phyloP scores from a whole-genome alignment of 2,113 vertebrate genomes.

The Pollachius pollachius region DNA sequence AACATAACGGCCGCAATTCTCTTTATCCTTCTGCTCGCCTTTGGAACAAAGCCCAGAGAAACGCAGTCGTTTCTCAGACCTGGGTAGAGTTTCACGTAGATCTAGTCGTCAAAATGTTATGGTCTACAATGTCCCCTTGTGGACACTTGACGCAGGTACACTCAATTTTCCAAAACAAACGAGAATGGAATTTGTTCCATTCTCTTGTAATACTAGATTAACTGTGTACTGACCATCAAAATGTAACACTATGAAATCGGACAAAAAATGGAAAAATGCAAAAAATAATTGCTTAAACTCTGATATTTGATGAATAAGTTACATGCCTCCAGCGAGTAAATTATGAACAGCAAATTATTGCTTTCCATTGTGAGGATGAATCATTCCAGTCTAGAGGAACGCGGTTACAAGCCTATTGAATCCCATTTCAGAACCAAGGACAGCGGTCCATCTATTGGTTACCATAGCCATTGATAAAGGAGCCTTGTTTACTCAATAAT shows the following conservation, averaged over 20 bases:
- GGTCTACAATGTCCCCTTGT: conserved; percentile 7
- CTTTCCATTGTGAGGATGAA: too few relatives aligned
- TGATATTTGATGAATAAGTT: too few relatives aligned
- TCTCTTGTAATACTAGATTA: neutral
- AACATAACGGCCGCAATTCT: neutral
- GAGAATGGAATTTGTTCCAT: neutral
- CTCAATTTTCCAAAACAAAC: neutral
- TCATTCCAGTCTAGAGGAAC: too few relatives aligned
- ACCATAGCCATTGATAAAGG: too few relatives aligned
- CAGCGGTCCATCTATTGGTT: too few relatives aligned
- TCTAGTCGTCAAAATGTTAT: neutral
- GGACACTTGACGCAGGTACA: neutral
- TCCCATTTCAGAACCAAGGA: too few relatives aligned
- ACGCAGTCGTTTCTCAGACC: neutral
- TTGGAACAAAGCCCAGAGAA: neutral
- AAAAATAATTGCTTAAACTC: too few relatives aligned
- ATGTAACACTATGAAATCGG: neutral
- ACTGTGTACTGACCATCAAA: neutral
- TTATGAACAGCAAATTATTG: too few relatives aligned
- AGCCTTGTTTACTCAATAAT: too few relatives aligned
- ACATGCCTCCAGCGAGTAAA: too few relatives aligned
- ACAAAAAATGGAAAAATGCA: too few relatives aligned
- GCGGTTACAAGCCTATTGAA: too few relatives aligned
- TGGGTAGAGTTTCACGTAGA: neutral
- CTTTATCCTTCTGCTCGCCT: neutral